Base-by-base conservation (phyloP, 53 echinoderm and acorn worm species). In the Apostichopus leukothele region DNA sequence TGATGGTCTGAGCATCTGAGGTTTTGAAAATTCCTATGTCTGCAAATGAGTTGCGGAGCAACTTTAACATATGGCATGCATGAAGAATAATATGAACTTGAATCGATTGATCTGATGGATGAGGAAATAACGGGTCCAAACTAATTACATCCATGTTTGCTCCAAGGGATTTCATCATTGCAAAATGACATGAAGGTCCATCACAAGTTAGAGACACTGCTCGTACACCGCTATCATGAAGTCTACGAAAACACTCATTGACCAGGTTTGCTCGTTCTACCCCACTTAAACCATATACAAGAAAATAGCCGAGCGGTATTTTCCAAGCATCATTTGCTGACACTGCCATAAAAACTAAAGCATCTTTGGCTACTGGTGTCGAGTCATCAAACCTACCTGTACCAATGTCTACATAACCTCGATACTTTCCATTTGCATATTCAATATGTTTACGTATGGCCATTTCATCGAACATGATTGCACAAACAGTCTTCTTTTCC, bases 401-500 rank as follows among this genome's bases (percentile, higher is more conserved):
- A n/a, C 90, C 93, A 10, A 93, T 60, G 74, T 91, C 91, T 7
- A 91, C 90, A 83, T 91, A 87, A 1, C 91, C 93, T 14, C 83
- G 76, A 23, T 74, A 76, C 66, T 76, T 89, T 9, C 55, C n/a
- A 20, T 90, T 83, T 53, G 76, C 88, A 88, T 84, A 92, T 25
- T 85, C 76, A 22, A 94, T 54, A 60, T 91, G 90, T 73, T 94
- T 90, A 10, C 76, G 90, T 10, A 94, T 90, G 2, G 94, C 88
- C 92, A 94, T 94, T 25, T 93, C 94, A 88, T 92, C 91, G 5
- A 94, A n/a, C 94, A 94, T 94, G 7, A 92, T 55, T 3, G 85
- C 67, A 77, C 92, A 91, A 2, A 25, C 25, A 94, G 88, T 26
- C 50, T 88, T 78, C 6, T 77, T 27, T 71, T n/a, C 55, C 74